Base-by-base conservation (phyloP, 2,113 vertebrate species). In the Benitochromis conjunctus region DNA sequence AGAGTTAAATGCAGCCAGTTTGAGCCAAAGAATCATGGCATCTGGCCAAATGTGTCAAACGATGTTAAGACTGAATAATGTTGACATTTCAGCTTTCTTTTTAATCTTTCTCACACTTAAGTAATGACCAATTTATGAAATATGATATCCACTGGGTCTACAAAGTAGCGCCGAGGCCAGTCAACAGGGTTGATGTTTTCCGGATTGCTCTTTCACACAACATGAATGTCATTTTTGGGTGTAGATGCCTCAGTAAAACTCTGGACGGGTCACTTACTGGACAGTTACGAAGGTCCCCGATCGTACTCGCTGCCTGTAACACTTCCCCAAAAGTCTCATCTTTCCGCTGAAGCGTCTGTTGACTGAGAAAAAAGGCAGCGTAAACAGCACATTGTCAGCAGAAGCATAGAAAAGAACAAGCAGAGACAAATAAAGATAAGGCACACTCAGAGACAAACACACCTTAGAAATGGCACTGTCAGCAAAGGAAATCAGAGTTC, bases 231-330 rank as follows among this genome's bases (percentile, higher is more conserved):
- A 11, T 31, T 14, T 12, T 74, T 74, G 24, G 66, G 66, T 1
- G 41, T 3, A 71, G 46, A 71, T 1, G 8, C 43, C 48, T 51
- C 24, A 29, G 69, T 31, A 46, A 31, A 24, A 71, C 29, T 24
- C 26, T 3, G 18, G 0, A 83, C 7, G 41, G 19, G 13, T 2
- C 78, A 96, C 98, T 96, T 92, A 99, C 98, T 62, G 99, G 99
- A 92, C 99, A 99, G 84, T 98, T 98, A 7, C 99, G 97, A 77
- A 97, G 97, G 95, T 99, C 99, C 91, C 98, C 99, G 24, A 97
- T 91, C 11, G 98, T 98, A 93, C 97, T 98, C 56, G 98, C 99
- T 76, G 97, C 97, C 89, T 98, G 98, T 66, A 99, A 96, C 92
- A 99, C 78, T 77, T 99, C 98, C 0, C 98, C 97, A 19, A 99